Percentiles rank a stretch among this genome's conserved stretches.
Evolutionary conservation across 2,888 invertebrate species (phyloP).

Genomic region (Pemphredon lugubris): DNA sequence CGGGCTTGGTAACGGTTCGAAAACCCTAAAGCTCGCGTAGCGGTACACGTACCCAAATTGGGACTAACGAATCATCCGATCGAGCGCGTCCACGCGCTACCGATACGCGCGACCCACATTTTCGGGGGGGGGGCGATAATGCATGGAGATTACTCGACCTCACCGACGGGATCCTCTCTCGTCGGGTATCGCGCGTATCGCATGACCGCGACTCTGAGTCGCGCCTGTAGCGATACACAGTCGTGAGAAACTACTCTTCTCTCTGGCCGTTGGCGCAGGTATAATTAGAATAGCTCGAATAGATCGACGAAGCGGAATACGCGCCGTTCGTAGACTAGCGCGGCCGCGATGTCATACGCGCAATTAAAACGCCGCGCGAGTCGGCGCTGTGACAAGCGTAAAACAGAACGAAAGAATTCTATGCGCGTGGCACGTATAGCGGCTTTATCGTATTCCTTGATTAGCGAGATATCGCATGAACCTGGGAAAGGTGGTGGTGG

Average conservation of each 20-base stretch:
- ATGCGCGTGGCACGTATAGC: too few relatives aligned
- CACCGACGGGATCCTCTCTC: conserved; percentile 8
- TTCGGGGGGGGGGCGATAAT: conserved; percentile 2
- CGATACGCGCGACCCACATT: conserved; percentile 29
- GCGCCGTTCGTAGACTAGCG: neutral
- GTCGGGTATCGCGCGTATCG: neutral
- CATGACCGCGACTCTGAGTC: conserved; percentile 33
- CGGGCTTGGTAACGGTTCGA: conserved; percentile 51
- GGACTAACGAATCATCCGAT: conserved; percentile 31
- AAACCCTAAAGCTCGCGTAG: conserved; percentile 50
- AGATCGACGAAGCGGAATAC: conserved; percentile 1
- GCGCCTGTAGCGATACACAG: neutral
- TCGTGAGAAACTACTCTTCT: conserved; percentile 22
- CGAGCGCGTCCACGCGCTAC: conserved; percentile 9
- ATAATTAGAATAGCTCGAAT: conserved; percentile 11
- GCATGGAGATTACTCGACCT: conserved; percentile 19
- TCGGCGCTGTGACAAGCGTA: too few relatives aligned
- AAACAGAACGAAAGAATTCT: too few relatives aligned
- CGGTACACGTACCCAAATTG: conserved; percentile 39
- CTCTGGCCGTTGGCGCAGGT: neutral
- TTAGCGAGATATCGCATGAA: too few relatives aligned
- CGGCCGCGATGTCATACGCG: conserved; percentile 5
- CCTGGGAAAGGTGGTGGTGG: too few relatives aligned
- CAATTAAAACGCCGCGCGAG: conserved; percentile 11
- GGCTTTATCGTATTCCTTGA: too few relatives aligned